Percentiles rank a stretch among this genome's conserved stretches.
Evolutionary conservation across 2,113 vertebrate species (phyloP).

Genomic region (Ammodramus savannarum): DNA sequence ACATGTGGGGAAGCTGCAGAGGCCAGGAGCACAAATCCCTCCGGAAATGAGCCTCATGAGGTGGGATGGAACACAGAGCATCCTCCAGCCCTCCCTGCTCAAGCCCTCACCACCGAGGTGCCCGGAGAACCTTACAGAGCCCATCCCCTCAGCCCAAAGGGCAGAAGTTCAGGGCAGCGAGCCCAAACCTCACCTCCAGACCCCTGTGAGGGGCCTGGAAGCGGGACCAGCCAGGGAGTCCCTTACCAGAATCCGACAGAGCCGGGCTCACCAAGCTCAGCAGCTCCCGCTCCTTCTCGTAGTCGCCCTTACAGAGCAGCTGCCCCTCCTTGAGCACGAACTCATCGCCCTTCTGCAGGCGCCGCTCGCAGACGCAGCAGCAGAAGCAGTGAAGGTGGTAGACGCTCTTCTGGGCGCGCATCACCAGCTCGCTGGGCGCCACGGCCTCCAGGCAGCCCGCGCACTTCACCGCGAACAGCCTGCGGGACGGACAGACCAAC

Average conservation of each 20-base stretch:
- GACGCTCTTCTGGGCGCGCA: conserved; percentile 87
- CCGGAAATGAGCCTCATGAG: neutral
- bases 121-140: neutral
- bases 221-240: neutral
- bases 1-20: rapidly evolving
- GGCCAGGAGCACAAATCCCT: neutral
- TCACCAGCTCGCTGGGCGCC: conserved; percentile 89
- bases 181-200: neutral
- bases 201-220: neutral
- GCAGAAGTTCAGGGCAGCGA: neutral
- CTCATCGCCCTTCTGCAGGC: conserved; percentile 90
- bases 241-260: conserved; percentile 89
- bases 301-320: conserved; percentile 91
- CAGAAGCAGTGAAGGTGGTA: conserved; percentile 96
- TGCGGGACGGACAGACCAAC: conserved; percentile 34
- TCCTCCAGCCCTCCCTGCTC: neutral
- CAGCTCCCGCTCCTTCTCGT: conserved; percentile 82
- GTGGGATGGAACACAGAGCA: neutral
- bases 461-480: conserved; percentile 89
- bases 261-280: conserved; percentile 83
- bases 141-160: neutral
- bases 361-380: conserved; percentile 90
- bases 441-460: conserved; percentile 85
- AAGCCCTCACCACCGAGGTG: rapidly evolving
- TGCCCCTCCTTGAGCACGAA: conserved; percentile 92